Evolutionary conservation across 2,113 vertebrate genomes (phyloP).

Genomic region (Chaetodon auriga): DNA sequence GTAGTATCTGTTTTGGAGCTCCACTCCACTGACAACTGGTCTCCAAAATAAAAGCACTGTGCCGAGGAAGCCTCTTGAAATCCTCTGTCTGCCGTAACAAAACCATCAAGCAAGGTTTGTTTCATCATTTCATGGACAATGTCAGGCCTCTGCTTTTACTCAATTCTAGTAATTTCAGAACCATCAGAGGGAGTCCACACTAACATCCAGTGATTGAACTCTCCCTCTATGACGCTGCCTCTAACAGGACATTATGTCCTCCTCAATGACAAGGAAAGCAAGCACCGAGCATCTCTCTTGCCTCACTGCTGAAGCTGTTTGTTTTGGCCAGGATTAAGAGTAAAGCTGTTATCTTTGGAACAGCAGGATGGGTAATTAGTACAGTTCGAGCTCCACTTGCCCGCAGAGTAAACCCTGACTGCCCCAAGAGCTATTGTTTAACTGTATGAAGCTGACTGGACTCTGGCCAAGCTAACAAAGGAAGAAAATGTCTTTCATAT

Average conservation of each 20-base stretch:
- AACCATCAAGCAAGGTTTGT: conserved; percentile 22
- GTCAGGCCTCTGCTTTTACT: conserved; percentile 26
- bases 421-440: conserved; percentile 33
- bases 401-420: conserved; percentile 52
- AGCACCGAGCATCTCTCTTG: conserved; percentile 37
- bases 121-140: conserved; percentile 26
- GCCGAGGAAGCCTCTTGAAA: neutral
- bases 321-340: conserved; percentile 67
- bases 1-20: conserved; percentile 20
- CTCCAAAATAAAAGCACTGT: neutral
- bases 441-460: conserved; percentile 40
- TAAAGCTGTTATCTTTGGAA: conserved; percentile 67
- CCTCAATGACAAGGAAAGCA: conserved; percentile 44
- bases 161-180: conserved; percentile 31
- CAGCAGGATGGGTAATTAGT: conserved; percentile 67
- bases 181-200: neutral
- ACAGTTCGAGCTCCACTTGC: conserved; percentile 35
- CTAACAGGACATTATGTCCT: conserved; percentile 30
- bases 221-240: neutral
- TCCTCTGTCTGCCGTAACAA: neutral
- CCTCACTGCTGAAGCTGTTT: conserved; percentile 49
- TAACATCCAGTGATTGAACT: conserved; percentile 15
- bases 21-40: neutral
- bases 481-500: conserved; percentile 35
- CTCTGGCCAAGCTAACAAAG: conserved; percentile 30